Evolutionary conservation across 2,888 invertebrate species (phyloP).

Genomic region (Hirudinaria manillensis): DNA sequence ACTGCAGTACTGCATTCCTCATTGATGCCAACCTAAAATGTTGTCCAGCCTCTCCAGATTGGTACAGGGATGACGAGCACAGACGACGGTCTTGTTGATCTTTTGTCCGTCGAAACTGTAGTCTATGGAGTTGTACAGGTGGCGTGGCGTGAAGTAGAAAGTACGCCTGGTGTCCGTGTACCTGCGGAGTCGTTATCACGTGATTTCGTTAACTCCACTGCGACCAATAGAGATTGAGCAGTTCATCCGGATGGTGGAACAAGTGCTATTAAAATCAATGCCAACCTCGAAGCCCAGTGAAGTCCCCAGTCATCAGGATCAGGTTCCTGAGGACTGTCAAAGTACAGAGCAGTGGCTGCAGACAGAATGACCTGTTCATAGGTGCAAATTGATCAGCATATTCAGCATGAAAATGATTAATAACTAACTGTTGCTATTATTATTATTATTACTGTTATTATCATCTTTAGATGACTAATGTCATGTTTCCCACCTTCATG

Average conservation of each 20-base stretch:
- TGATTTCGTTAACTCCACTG: no score
- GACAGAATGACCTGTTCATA: constrained; percentile 44
- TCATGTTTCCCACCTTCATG: constrained; percentile 41
- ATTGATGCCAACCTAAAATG: constrained; percentile 43
- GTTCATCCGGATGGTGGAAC: no score
- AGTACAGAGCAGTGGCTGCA: constrained; percentile 43
- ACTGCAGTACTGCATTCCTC: no score
- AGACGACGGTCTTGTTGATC: constrained; percentile 39
- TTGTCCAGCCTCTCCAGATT: constrained; percentile 44
- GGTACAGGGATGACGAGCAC: constrained; percentile 34
- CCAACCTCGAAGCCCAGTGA: constrained; percentile 48
- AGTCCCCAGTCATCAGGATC: constrained; percentile 47
- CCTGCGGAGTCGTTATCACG: not conserved
- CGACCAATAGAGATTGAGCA: no score
- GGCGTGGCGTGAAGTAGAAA: constrained; percentile 30
- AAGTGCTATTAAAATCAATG: not conserved
- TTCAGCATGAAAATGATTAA: not conserved
- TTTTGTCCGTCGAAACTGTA: constrained; percentile 42
- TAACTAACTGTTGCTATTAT: not conserved
- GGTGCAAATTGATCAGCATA: not conserved
- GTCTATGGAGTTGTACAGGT: constrained; percentile 34
- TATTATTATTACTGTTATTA: not conserved
- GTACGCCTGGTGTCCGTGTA: constrained; percentile 43
- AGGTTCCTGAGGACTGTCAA: constrained; percentile 46
- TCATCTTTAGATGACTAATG: not conserved